These are phyloP conservation scores for Menidia beryllina DNA, from an alignment of 2,113 vertebrate genomes.

Conservation along the genomic window DNA sequence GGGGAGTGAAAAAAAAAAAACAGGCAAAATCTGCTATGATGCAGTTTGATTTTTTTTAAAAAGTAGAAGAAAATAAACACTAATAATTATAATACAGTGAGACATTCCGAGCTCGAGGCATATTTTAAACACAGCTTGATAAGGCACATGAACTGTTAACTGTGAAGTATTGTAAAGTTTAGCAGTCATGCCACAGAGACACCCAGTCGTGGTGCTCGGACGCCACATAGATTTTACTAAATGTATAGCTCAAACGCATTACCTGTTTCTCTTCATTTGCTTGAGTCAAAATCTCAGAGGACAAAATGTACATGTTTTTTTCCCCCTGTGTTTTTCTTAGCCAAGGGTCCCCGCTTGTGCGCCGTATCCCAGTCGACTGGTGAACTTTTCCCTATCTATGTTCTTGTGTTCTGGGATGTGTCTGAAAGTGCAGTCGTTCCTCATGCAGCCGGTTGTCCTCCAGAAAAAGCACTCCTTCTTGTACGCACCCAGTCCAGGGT, in stretches of 20 bases:
- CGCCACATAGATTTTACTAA: neutral
- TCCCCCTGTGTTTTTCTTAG: neutral
- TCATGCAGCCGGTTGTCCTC: conserved; percentile 77
- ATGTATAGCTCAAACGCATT: neutral
- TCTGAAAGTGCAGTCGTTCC: conserved; percentile 70
- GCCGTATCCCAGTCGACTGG: conserved; percentile 14
- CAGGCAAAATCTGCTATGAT: too few species aligned
- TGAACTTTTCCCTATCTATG: conserved; percentile 69
- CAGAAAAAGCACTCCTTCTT: conserved; percentile 82
- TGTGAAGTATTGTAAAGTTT: neutral
- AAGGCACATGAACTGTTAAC: conserved; percentile 29
- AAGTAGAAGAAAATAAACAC: neutral
- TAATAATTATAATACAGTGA: neutral
- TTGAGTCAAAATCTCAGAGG: neutral
- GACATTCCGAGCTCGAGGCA: conserved; percentile 1
- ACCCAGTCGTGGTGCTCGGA: neutral
- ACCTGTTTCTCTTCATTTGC: neutral
- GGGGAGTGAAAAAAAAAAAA: conserved; percentile 17
- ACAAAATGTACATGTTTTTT: neutral
- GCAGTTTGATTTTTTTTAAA: neutral
- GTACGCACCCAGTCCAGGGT: conserved; percentile 44
- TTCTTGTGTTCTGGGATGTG: conserved; percentile 77
- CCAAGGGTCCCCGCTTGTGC: conserved; percentile 5
- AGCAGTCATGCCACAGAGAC: neutral
- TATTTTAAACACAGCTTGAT: neutral